These are phyloP conservation scores for Lobophora halterata DNA, from an alignment of 2,888 invertebrate species.

Conservation along the genomic window DNA sequence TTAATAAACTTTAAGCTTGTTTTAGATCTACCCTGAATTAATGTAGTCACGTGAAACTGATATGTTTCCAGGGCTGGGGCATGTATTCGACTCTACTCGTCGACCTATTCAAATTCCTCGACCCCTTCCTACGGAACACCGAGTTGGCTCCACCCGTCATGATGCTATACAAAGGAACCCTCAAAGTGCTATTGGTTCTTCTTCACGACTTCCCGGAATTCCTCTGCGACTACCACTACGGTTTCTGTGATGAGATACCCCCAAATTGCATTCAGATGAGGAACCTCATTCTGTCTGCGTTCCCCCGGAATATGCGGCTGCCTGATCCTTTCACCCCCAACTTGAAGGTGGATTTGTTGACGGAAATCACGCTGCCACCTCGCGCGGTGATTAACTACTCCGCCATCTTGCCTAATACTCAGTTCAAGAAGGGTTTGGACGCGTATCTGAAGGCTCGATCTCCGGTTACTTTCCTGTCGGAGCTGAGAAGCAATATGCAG, in stretches of 20 bases:
- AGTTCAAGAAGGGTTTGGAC: slow-evolving; percentile 97
- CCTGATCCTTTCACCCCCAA: slow-evolving; percentile 99
- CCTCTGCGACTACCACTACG: slow-evolving; percentile 99
- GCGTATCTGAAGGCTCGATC: slow-evolving; percentile 96
- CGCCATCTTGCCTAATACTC: slow-evolving; percentile 90
- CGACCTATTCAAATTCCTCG: slow-evolving; percentile 97
- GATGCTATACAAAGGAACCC: slow-evolving; percentile 96
- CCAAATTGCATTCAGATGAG: slow-evolving; percentile 99
- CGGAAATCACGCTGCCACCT: slow-evolving; percentile 93
- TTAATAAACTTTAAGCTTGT: slow-evolving; percentile 5
- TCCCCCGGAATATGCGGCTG: slow-evolving; percentile 97
- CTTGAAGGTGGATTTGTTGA: slow-evolving; percentile 94
- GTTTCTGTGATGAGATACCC: slow-evolving; percentile 99
- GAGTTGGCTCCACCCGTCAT: slow-evolving; percentile 97
- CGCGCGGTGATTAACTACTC: slow-evolving; percentile 94
- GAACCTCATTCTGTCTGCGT: slow-evolving; percentile 98
- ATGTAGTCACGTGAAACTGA: background rate
- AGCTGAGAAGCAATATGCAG: slow-evolving; percentile 94
- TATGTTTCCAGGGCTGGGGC: slow-evolving; percentile 88
- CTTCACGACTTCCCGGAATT: slow-evolving; percentile 99
- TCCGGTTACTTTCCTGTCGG: slow-evolving; percentile 97
- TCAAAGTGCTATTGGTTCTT: slow-evolving; percentile 95
- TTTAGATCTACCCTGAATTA: background rate
- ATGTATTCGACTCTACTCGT: slow-evolving; percentile 98
- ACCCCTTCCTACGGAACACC: slow-evolving; percentile 98